phyloP scores from a whole-genome alignment of 2,888 invertebrate genomes.

The Drosophila helvetica region DNA sequence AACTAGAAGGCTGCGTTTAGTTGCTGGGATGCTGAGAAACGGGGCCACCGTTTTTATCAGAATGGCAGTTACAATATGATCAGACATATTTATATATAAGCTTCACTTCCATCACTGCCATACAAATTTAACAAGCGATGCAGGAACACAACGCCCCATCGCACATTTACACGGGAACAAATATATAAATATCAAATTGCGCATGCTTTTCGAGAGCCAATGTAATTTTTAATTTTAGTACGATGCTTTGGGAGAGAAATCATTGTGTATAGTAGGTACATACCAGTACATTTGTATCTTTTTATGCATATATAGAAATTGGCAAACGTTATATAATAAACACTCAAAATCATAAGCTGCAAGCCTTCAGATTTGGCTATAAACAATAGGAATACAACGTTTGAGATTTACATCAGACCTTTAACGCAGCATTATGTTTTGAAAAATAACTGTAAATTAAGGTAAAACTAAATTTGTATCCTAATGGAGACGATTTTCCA shows the following conservation, averaged over 20 bases:
- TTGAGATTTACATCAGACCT: not conserved
- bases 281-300: not conserved
- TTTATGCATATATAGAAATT: conserved; percentile 15
- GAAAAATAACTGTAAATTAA: not conserved
- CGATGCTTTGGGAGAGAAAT: conserved; percentile 35
- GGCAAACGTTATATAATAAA: conserved; percentile 29
- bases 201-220: conserved; percentile 23
- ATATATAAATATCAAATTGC: conserved; percentile 2
- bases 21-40: too few species aligned
- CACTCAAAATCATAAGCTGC: conserved; percentile 28
- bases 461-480: not conserved
- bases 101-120: not conserved
- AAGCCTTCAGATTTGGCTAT: conserved; percentile 12
- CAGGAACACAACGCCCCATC: conserved; percentile 4
- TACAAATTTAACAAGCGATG: too few species aligned
- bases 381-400: not conserved
- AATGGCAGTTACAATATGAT: not conserved
- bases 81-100: not conserved
- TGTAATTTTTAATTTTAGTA: conserved; percentile 45
- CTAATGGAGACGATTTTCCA: conserved; percentile 87
- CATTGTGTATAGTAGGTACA: conserved; percentile 3
- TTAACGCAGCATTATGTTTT: conserved; percentile 21
- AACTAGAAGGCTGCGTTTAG: too few species aligned
- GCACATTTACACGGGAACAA: not conserved
- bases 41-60: too few species aligned